A percentile compares a stretch with the other conserved stretches of the same genome.
Conservation (phyloP, 2,113 vertebrate genomes). For the Chitala chitala region DNA sequence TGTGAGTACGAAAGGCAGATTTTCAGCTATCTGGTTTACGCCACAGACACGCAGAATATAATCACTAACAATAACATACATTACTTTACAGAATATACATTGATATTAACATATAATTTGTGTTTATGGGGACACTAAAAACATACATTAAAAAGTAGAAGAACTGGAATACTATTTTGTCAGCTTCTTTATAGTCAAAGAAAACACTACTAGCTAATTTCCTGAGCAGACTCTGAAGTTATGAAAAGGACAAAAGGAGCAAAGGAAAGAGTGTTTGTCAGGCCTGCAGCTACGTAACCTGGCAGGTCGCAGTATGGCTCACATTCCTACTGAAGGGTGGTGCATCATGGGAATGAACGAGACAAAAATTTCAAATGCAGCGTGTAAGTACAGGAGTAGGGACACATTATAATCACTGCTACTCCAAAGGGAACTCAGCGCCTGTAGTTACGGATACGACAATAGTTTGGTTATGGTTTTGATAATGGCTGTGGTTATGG, state of each 20-base stretch:
- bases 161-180: not conserved
- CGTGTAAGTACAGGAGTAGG: no score
- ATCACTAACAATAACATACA: constrained; percentile 16
- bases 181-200: not conserved
- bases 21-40: constrained; percentile 6
- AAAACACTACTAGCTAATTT: constrained; percentile 14
- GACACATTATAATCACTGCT: no score
- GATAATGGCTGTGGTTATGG: no score
- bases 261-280: not conserved
- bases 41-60: constrained; percentile 4
- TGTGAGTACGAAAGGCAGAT: not conserved
- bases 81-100: constrained; percentile 34
- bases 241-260: not conserved
- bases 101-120: constrained; percentile 3
- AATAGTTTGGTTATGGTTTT: no score
- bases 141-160: constrained; percentile 10
- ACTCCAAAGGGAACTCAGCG: no score
- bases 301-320: constrained; percentile 7
- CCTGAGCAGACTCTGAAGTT: constrained; percentile 13
- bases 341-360: not conserved
- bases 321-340: not conserved
- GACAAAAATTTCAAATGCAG: not conserved
- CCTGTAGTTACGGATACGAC: no score
- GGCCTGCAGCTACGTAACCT: not conserved
- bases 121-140: constrained; percentile 15